Evolutionary conservation across 2,113 vertebrate genomes (phyloP).

Genomic region (Hassar affinis): DNA sequence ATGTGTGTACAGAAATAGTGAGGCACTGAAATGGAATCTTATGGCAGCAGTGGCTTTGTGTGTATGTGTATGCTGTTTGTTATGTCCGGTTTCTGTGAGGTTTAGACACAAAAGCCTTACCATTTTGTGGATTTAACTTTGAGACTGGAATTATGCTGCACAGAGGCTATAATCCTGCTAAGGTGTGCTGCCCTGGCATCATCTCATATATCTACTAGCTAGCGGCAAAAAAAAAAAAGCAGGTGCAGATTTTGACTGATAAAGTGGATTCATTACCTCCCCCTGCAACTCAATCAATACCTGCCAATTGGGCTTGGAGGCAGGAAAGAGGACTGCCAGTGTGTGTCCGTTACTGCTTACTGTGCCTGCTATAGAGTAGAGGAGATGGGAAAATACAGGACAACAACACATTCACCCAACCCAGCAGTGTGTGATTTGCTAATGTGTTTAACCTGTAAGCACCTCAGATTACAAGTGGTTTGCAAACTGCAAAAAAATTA

Average conservation of each 20-base stretch:
- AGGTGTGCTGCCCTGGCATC: slow-evolving; percentile 20
- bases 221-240: slow-evolving; percentile 25
- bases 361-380: not conserved
- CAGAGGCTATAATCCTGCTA: not conserved
- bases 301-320: slow-evolving; percentile 34
- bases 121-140: not conserved
- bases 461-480: not conserved
- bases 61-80: not conserved
- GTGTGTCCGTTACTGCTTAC: slow-evolving; percentile 6
- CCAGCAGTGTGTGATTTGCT: not conserved
- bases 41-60: not conserved
- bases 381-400: slow-evolving; percentile 1
- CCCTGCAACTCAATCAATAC: slow-evolving; percentile 38
- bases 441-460: not conserved
- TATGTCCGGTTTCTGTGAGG: not conserved
- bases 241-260: slow-evolving; percentile 41
- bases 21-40: not conserved
- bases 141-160: not conserved
- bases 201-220: slow-evolving; percentile 42
- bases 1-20: not conserved
- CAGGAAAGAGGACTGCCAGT: not conserved
- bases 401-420: too few species aligned
- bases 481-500: not conserved
- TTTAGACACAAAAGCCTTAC: not conserved
- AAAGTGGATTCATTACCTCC: slow-evolving; percentile 49